Percentiles rank a stretch among this genome's conserved stretches.
Evolutionary conservation across 2,888 invertebrate genomes (phyloP).

Genomic region (Caenorhabditis japonica): DNA sequence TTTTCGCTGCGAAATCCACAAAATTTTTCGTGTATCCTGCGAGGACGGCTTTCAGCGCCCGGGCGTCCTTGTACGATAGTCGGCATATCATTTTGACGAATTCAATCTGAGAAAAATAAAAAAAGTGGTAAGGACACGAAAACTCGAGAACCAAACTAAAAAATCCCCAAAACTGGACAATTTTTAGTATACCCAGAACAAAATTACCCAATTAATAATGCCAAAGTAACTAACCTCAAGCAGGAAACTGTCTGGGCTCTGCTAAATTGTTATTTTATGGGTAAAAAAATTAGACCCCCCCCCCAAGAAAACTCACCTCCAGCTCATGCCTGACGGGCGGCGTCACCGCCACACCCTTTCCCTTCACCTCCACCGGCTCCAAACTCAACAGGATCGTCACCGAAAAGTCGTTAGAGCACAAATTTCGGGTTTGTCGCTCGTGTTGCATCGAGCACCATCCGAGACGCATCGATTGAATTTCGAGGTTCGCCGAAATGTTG

Average conservation of each 20-base stretch:
- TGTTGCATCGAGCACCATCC: conserved; percentile 74
- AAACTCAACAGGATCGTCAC: conserved; percentile 58
- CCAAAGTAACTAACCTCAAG: conserved; percentile 14
- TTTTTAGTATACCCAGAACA: not conserved
- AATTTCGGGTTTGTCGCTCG: conserved; percentile 57
- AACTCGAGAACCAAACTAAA: conserved; percentile 5
- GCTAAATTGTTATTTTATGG: too few species aligned
- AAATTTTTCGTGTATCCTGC: conserved; percentile 56
- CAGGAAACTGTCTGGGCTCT: not conserved
- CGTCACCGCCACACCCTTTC: conserved; percentile 43
- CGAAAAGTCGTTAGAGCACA: conserved; percentile 74
- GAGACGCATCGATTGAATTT: conserved; percentile 63
- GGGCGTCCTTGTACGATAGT: conserved; percentile 70
- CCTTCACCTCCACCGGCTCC: conserved; percentile 14
- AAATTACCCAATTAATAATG: not conserved
- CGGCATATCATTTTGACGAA: conserved; percentile 59
- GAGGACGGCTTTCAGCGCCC: conserved; percentile 59
- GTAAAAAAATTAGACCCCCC: too few species aligned
- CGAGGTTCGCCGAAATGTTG: conserved; percentile 65
- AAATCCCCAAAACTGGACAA: not conserved
- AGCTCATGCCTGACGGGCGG: conserved; percentile 47
- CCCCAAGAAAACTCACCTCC: too few species aligned
- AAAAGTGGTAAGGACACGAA: not conserved
- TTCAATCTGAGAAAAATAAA: conserved; percentile 37
- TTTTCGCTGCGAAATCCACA: conserved; percentile 22